Evolutionary conservation across 2,113 vertebrate species (phyloP).

Genomic region (Aegotheles bennettii): DNA sequence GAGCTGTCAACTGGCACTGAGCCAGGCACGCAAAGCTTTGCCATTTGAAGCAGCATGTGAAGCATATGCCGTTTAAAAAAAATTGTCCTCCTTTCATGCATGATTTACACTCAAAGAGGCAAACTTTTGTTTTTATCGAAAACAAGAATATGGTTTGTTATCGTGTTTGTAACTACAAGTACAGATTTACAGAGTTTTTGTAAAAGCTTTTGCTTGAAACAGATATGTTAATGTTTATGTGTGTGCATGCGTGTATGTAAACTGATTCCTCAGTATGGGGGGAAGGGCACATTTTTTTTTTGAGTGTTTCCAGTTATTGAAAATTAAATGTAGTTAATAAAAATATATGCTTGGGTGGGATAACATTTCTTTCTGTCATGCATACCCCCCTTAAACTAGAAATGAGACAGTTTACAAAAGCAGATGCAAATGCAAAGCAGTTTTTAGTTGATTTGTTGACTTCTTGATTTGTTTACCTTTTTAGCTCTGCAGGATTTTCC

Average conservation of each 20-base stretch:
- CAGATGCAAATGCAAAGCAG: not conserved
- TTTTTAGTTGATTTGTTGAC: conserved; percentile 1
- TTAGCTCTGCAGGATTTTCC: conserved; percentile 21
- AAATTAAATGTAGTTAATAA: not conserved
- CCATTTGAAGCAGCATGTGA: conserved; percentile 77
- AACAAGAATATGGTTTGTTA: conserved; percentile 22
- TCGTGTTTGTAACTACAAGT: conserved; percentile 12
- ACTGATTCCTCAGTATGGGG: not conserved
- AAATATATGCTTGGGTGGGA: not conserved
- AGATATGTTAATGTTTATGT: conserved; percentile 20
- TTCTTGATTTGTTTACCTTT: conserved; percentile 47
- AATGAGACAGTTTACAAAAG: not conserved
- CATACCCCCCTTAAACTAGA: not conserved
- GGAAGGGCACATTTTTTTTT: not conserved
- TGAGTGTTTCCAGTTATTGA: not conserved
- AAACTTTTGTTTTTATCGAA: conserved; percentile 50
- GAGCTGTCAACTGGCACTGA: conserved; percentile 89
- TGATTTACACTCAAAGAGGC: conserved; percentile 68
- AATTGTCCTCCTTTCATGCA: conserved; percentile 76
- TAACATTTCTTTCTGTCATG: not conserved
- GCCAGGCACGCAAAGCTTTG: conserved; percentile 88
- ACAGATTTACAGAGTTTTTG: not conserved
- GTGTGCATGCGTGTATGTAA: not conserved
- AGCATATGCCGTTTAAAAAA: conserved; percentile 77
- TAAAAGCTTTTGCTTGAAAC: conserved; percentile 16